Evolutionary conservation across 2,888 invertebrate species (phyloP), one percentile per base, ranked within the genome.

Genomic region (Calameuta pallipes): DNA sequence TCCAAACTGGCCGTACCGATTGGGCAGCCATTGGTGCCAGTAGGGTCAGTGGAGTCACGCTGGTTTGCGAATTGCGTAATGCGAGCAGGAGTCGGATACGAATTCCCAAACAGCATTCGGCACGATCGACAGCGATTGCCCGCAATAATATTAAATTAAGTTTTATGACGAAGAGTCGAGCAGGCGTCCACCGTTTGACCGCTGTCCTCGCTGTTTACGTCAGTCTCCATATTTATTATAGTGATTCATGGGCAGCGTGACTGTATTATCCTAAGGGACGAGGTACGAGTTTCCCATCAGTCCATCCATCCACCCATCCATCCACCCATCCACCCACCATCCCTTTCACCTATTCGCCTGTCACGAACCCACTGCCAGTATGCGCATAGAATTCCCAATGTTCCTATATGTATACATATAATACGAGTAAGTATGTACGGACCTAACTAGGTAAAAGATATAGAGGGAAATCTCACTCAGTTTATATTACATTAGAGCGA

Each of bases 91-190:
- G 75, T 31, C 33, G 33, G 70, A 76, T 71, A 73, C 71, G 74
- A 77, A n/a, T 35, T 35, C 35, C 78, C 81, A 77, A 37, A 30
- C 33, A 73, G 41, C 76, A 78, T 73, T 41, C 41, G 69, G 75
- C 79, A 80, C 78, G 76, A 76, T 76, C 78, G 80, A 77, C 75
- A 74, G 74, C 33, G 69, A 33, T 68, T 68, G 79, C 31, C 68
- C 34, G 74, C 37, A 73, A 31, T 75, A 80, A 83, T 80, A 82
- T 83, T 82, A 83, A 85, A 85, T 85, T 84, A 82, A 85, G 82
- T 84, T 85, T 84, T 83, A 83, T 82, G 83, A 81, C 80, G 33
- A 71, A 31, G 15, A 31, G 13, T 71, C 71, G 30, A 13, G 30
- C 13, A 11, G 30, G 9, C 33, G 30, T n/a, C 15, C 41, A 74